Conservation (phyloP, 2,797 vertebrate genomes). For the Hippoglossus hippoglossus region DNA sequence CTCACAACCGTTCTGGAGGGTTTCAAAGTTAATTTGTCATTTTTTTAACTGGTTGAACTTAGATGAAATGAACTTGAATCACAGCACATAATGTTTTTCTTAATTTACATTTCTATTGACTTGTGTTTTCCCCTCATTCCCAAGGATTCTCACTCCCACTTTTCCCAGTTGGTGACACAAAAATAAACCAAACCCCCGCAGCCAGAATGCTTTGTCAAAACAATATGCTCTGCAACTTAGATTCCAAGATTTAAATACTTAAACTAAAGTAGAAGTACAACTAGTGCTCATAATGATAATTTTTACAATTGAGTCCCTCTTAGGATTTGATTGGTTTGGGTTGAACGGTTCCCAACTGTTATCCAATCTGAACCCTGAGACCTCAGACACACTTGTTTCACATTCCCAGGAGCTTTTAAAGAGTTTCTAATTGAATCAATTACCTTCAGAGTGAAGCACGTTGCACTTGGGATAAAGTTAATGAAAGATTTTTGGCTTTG, state of each 20-base stretch:
- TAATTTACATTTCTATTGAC: too few species aligned
- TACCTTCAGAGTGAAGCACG: not conserved
- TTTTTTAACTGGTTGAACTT: too few species aligned
- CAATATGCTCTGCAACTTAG: too few species aligned
- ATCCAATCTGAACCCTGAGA: slow-evolving; percentile 21
- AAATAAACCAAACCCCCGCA: too few species aligned
- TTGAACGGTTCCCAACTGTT: not conserved
- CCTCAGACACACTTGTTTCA: not conserved
- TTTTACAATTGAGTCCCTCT: not conserved
- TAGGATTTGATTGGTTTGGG: not conserved
- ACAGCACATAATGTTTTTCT: not conserved
- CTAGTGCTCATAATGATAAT: too few species aligned
- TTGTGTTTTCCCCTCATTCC: too few species aligned
- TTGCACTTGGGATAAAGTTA: not conserved
- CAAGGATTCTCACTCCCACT: too few species aligned
- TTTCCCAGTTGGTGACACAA: too few species aligned
- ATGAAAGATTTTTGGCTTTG: not conserved
- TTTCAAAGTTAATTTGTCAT: not conserved
- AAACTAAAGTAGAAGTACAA: too few species aligned
- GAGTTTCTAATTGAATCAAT: not conserved
- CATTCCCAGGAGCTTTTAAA: slow-evolving; percentile 4
- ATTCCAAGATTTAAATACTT: too few species aligned
- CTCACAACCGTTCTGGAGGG: too few species aligned
- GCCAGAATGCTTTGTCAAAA: too few species aligned
- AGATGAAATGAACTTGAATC: not conserved